These are phyloP conservation scores for Spea bombifrons DNA, from an alignment of 2,113 vertebrate species.

Conservation along the genomic window DNA sequence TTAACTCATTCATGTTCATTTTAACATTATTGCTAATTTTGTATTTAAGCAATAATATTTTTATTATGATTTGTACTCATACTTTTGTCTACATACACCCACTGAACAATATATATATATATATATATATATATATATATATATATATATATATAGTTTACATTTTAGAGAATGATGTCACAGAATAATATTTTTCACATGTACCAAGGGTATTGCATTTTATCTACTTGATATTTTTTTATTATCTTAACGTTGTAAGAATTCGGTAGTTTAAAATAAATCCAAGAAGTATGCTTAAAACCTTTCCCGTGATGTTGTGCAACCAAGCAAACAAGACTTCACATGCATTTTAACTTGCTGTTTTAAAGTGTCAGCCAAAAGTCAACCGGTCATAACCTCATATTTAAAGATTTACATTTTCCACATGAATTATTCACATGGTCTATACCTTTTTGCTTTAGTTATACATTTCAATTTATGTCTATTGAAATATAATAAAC, in stretches of 20 bases:
- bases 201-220: neutral
- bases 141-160: no score
- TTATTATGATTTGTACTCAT: no score
- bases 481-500: neutral
- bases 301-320: slow-evolving; percentile 32
- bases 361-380: slow-evolving; percentile 37
- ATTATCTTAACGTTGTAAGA: neutral
- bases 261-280: neutral
- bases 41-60: no score
- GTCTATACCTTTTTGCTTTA: neutral
- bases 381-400: slow-evolving; percentile 35
- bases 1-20: no score
- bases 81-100: no score
- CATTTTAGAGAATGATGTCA: no score
- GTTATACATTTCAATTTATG: neutral
- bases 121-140: no score
- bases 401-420: slow-evolving; percentile 9
- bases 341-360: slow-evolving; percentile 14
- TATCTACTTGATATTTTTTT: neutral
- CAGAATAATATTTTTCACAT: neutral
- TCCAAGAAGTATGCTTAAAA: slow-evolving; percentile 14
- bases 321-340: slow-evolving; percentile 25
- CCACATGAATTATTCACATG: slow-evolving; percentile 5
- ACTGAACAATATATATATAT: no score
- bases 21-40: no score